phyloP scores from a whole-genome alignment of 2,888 invertebrate genomes.

The Xanthorhoe spadicearia region DNA sequence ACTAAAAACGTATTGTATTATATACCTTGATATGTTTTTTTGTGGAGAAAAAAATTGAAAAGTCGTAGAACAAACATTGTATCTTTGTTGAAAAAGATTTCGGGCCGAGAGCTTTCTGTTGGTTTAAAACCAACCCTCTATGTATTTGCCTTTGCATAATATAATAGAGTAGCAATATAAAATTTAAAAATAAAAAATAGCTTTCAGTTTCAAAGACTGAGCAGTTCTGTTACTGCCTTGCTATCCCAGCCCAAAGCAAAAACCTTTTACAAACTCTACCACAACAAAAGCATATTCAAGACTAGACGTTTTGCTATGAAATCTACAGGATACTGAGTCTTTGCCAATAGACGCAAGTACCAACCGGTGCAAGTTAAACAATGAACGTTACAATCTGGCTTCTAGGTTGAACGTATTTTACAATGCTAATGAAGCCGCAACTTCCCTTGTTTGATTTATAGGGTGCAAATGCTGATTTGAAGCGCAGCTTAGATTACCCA shows the following conservation, averaged over 20 bases:
- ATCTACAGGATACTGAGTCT: conserved; percentile 1
- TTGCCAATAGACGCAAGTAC: conserved; percentile 6
- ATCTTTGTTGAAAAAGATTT: too few species aligned
- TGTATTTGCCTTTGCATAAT: too few species aligned
- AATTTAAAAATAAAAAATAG: too few species aligned
- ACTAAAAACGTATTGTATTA: background rate
- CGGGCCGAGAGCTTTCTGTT: too few species aligned
- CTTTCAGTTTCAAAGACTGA: background rate
- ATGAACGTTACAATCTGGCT: conserved; percentile 22
- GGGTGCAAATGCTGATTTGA: conserved; percentile 23
- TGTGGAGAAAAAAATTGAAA: too few species aligned
- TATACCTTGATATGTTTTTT: background rate
- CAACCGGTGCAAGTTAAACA: conserved; percentile 20
- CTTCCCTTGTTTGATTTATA: conserved; percentile 37
- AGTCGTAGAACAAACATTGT: too few species aligned
- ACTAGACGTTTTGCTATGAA: background rate
- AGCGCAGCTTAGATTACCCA: background rate
- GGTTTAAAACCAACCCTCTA: too few species aligned
- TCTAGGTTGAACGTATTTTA: conserved; percentile 33
- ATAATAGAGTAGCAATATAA: too few species aligned
- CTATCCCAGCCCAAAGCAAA: background rate
- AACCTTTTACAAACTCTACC: background rate
- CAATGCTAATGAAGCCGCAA: conserved; percentile 39
- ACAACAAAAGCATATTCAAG: background rate
- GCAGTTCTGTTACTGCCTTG: background rate